Evolutionary conservation across 2,113 vertebrate genomes (phyloP), one percentile per base, ranked within the genome.

Genomic region (Speoplatyrhinus poulsoni): DNA sequence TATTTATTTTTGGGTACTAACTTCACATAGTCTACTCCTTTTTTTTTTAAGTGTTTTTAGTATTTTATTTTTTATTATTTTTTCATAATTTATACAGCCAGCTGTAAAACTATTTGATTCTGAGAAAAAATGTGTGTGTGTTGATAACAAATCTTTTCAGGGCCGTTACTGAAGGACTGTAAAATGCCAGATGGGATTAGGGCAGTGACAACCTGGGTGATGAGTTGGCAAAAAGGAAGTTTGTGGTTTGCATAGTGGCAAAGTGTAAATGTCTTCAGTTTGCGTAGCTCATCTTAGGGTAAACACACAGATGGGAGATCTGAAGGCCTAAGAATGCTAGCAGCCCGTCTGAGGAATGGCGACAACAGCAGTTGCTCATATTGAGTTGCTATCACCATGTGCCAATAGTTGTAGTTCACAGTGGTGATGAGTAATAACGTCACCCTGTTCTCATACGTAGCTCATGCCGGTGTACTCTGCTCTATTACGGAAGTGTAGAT

Each of bases 301-400:
- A 83, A 79, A 32, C 72, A 80, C 47, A 0, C 70, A 66, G 79
- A 80, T 85, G 73, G 82, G 61, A 65, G 60, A 46, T 76, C 67
- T 67, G 77, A 87, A 85, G 80, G 87, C 87, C 90, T 92, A 91
- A 90, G 87, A 68, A 77, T 65, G 75, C 82, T 52, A 2, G 54
- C 49, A 12, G 63, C 77, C 69, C 62, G 33, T 84, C 86, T 83
- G 82, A 75, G 82, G 87, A 92, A 93, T 90, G 87, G 90, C 87
- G 91, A 90, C 85, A 86, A 87, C 89, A 86, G 86, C 85, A 81
- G 77, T 53, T 61, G 67, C 57, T 63, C 46, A 82, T 77, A 84
- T 90, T 66, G 76, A 90, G 90, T 89, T 84, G 77, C 85, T 73
- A 54, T 87, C 87, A 75, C 87, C 72, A 62, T 57, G 71, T 77